These are phyloP conservation scores for Drosophila formosana DNA, from an alignment of 2,888 invertebrate genomes.

Conservation along the genomic window DNA sequence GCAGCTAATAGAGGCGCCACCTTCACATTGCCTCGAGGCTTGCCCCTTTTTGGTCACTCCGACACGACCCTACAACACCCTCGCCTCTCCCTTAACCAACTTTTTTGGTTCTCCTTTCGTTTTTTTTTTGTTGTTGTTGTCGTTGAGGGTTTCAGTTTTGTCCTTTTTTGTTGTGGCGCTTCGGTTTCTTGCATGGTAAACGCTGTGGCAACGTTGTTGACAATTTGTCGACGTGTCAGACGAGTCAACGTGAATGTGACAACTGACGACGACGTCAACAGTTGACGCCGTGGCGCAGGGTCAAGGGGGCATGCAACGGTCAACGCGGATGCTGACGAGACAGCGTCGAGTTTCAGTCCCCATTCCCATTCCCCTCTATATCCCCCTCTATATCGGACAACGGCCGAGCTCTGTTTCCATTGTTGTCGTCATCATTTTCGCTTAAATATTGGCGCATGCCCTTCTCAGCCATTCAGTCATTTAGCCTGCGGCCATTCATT, in stretches of 20 bases:
- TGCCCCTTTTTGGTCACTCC: constrained; percentile 10
- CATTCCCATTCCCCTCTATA: too few relatives aligned
- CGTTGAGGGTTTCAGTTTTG: background rate
- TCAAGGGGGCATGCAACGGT: background rate
- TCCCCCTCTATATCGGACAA: background rate
- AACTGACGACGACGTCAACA: constrained; percentile 61
- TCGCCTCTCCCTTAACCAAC: background rate
- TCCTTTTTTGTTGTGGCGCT: constrained; percentile 28
- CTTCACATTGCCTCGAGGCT: constrained; percentile 24
- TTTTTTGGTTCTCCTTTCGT: constrained; percentile 18
- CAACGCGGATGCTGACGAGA: constrained; percentile 65
- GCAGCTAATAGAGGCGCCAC: constrained; percentile 70
- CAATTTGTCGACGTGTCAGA: constrained; percentile 81
- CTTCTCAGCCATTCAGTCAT: constrained; percentile 8
- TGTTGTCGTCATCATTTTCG: constrained; percentile 48
- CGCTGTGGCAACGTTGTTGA: constrained; percentile 77
- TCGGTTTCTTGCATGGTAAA: constrained; percentile 50
- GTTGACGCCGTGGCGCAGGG: constrained; percentile 5
- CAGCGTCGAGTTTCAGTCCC: constrained; percentile 28
- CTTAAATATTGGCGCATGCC: constrained; percentile 47
- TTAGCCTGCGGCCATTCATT: background rate
- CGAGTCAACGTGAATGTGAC: constrained; percentile 82
- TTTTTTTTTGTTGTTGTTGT: constrained; percentile 14
- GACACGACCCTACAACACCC: background rate
- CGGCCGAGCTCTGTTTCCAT: constrained; percentile 18